A percentile compares a stretch with the other conserved stretches of the same genome.
Conservation (phyloP, 2,113 vertebrate genomes). For the Perca flavescens region DNA sequence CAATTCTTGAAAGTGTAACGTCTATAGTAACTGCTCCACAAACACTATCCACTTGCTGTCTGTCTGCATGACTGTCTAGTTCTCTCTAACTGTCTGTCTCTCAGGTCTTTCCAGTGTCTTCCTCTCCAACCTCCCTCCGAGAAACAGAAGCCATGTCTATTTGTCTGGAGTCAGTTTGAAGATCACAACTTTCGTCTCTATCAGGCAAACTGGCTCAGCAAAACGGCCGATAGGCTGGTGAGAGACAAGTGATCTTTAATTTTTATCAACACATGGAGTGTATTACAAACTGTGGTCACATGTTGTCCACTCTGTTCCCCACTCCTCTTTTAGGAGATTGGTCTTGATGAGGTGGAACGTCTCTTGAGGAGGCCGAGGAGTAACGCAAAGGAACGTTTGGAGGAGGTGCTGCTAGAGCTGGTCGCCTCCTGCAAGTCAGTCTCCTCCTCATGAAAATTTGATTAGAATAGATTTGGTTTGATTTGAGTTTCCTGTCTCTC, state of each 20-base stretch:
- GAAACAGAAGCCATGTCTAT: constrained; percentile 89
- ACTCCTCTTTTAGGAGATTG: constrained; percentile 84
- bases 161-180: constrained; percentile 91
- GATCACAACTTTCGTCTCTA: constrained; percentile 91
- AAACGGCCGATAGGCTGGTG: constrained; percentile 93
- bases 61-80: neutral
- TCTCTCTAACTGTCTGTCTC: constrained; percentile 13
- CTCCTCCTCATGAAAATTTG: neutral
- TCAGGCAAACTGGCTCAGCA: constrained; percentile 90
- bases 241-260: neutral
- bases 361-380: constrained; percentile 85
- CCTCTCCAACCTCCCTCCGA: constrained; percentile 75
- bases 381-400: constrained; percentile 84
- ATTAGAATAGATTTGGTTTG: neutral
- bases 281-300: neutral
- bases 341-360: constrained; percentile 88
- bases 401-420: constrained; percentile 89
- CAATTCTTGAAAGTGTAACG: neutral
- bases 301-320: neutral
- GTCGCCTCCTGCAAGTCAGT: constrained; percentile 92
- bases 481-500: neutral
- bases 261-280: neutral
- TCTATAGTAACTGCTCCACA: neutral
- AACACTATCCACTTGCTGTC: neutral
- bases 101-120: constrained; percentile 90